phyloP scores from a whole-genome alignment of 1,140 invertebrate species.

The Carposina sasakii region DNA sequence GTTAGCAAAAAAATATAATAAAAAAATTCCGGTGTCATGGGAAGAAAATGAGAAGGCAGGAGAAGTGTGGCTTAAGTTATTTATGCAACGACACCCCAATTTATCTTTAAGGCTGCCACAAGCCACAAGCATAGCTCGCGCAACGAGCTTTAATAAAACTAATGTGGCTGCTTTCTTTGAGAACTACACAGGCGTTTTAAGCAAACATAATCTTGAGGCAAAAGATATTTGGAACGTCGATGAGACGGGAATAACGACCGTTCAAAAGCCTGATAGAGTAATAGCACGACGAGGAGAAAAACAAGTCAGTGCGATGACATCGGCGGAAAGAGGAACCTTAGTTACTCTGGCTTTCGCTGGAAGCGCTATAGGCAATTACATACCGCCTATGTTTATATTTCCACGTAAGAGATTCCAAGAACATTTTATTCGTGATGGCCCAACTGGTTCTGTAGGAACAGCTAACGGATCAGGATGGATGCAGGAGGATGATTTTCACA shows the following conservation, averaged over 20 bases:
- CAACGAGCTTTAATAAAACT: conserved; percentile 35
- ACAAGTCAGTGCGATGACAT: conserved; percentile 40
- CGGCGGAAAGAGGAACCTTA: conserved; percentile 38
- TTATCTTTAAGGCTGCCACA: conserved; percentile 40
- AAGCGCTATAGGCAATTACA: background rate
- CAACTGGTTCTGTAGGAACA: conserved; percentile 1
- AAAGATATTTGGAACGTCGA: conserved; percentile 10
- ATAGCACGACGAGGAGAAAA: conserved; percentile 32
- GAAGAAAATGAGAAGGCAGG: conserved; percentile 23
- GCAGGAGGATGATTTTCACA: conserved; percentile 8
- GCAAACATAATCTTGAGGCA: conserved; percentile 3
- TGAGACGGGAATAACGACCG: conserved; percentile 17
- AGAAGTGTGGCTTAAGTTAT: conserved; percentile 42
- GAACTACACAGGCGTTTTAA: conserved; percentile 6
- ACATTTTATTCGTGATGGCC: background rate
- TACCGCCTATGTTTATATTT: conserved; percentile 10
- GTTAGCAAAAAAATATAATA: conserved; percentile 24
- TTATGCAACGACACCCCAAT: conserved; percentile 41
- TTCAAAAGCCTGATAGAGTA: conserved; percentile 24
- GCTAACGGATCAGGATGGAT: conserved; percentile 11
- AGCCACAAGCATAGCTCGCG: conserved; percentile 36
- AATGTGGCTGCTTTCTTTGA: conserved; percentile 33
- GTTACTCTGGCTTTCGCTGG: conserved; percentile 29
- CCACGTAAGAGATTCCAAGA: background rate
- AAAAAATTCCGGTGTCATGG: conserved; percentile 20